Percentiles rank a stretch among this genome's conserved stretches.
Evolutionary conservation across 2,888 invertebrate species (phyloP).

Genomic region (Platycheirus albimanus): DNA sequence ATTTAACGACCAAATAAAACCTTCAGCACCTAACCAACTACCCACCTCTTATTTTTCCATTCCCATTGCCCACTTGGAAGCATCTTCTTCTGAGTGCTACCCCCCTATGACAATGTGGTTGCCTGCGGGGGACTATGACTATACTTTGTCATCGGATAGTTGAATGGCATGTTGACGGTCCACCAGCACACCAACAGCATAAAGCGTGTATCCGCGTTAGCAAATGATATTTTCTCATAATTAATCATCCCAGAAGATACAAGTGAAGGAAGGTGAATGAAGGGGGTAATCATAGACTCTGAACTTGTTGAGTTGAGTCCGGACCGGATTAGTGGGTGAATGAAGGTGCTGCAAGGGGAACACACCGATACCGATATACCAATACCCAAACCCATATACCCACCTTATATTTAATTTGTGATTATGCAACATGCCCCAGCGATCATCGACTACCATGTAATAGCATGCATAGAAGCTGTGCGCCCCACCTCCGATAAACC

Average conservation of each 20-base stretch:
- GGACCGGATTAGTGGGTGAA: slow-evolving; percentile 42
- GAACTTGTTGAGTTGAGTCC: slow-evolving; percentile 31
- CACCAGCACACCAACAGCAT: slow-evolving; percentile 4
- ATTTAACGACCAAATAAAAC: slow-evolving; percentile 25
- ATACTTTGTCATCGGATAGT: slow-evolving; percentile 32
- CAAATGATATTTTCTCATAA: slow-evolving; percentile 68
- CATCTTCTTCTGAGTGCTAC: slow-evolving; percentile 57
- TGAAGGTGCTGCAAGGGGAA: slow-evolving; percentile 19
- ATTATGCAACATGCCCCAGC: slow-evolving; percentile 59
- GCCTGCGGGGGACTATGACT: too few relatives aligned
- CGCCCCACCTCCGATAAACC: slow-evolving; percentile 33
- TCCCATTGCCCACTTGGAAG: slow-evolving; percentile 38
- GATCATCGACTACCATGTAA: slow-evolving; percentile 42
- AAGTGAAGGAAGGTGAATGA: background rate
- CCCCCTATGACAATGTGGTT: too few relatives aligned
- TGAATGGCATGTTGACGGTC: slow-evolving; percentile 34
- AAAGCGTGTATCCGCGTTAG: slow-evolving; percentile 40
- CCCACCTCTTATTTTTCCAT: background rate
- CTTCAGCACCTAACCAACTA: slow-evolving; percentile 20
- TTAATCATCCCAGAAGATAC: slow-evolving; percentile 59
- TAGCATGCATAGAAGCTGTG: slow-evolving; percentile 44
- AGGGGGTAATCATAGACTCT: slow-evolving; percentile 24
- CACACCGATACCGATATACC: slow-evolving; percentile 39
- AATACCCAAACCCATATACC: too few relatives aligned
- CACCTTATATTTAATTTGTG: slow-evolving; percentile 64